Evolutionary conservation across 2,888 invertebrate genomes (phyloP).

Genomic region (Tetramorium bicarinatum): DNA sequence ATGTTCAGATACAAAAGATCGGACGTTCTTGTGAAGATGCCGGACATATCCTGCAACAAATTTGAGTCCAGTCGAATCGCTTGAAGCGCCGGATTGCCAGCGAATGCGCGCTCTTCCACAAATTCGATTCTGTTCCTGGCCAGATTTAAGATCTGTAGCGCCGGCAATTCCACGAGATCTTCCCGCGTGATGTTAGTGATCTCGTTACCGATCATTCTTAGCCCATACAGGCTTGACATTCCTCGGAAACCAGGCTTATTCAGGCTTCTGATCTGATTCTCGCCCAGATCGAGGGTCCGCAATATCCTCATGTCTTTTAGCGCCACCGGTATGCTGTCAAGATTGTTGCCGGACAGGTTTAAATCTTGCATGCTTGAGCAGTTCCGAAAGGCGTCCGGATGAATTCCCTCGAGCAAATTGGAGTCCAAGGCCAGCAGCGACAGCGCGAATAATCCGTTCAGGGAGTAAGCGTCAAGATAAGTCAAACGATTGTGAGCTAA

Average conservation of each 20-base stretch:
- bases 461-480: slow-evolving; percentile 94
- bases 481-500: slow-evolving; percentile 95
- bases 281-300: slow-evolving; percentile 95
- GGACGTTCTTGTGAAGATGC: slow-evolving; percentile 94
- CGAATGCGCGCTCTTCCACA: slow-evolving; percentile 94
- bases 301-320: slow-evolving; percentile 94
- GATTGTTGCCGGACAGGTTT: slow-evolving; percentile 95
- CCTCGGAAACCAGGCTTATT: slow-evolving; percentile 94
- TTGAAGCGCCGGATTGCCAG: slow-evolving; percentile 92
- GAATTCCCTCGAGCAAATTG: slow-evolving; percentile 94
- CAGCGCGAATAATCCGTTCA: slow-evolving; percentile 95
- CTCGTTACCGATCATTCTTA: slow-evolving; percentile 96
- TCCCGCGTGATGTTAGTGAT: slow-evolving; percentile 93
- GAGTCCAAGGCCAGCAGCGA: slow-evolving; percentile 95
- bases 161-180: slow-evolving; percentile 93
- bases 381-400: slow-evolving; percentile 95
- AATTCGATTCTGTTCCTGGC: slow-evolving; percentile 94
- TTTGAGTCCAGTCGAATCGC: slow-evolving; percentile 96
- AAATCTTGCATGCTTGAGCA: slow-evolving; percentile 96
- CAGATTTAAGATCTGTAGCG: slow-evolving; percentile 94
- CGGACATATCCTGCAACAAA: slow-evolving; percentile 93
- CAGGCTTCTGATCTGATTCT: slow-evolving; percentile 94
- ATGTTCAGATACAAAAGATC: slow-evolving; percentile 96
- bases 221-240: slow-evolving; percentile 94
- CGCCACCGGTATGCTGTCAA: slow-evolving; percentile 93